A percentile compares a stretch with the other conserved stretches of the same genome.
These are phyloP conservation scores for Athene cunicularia DNA, from an alignment of 2,113 vertebrate genomes.

Conservation along the genomic window DNA sequence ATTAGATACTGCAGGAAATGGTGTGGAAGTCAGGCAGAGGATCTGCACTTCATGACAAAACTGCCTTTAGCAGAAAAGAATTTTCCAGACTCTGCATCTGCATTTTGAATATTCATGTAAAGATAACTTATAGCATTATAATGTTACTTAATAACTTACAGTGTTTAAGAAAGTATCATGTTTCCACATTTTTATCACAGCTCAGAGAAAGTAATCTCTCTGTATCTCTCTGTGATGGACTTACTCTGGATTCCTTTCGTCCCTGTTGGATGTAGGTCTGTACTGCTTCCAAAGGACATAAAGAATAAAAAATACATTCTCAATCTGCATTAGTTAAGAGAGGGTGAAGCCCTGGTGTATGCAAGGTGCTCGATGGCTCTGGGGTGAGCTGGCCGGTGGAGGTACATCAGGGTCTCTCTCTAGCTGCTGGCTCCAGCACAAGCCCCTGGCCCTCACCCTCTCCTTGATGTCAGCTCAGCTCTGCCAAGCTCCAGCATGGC, in stretches of 20 bases:
- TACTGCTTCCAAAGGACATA: not conserved
- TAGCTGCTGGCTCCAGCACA: not conserved
- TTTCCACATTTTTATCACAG: not conserved
- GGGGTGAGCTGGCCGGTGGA: not conserved
- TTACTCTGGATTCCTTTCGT: not conserved
- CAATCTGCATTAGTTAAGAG: not conserved
- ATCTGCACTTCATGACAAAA: not conserved
- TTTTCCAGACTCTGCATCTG: not conserved
- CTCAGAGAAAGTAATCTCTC: not conserved
- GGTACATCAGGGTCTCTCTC: not conserved
- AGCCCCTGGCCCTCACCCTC: not conserved
- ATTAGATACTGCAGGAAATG: not conserved
- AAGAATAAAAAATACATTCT: not conserved
- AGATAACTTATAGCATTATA: not conserved
- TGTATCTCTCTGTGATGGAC: not conserved
- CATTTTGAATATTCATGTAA: not conserved
- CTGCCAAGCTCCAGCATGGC: not conserved
- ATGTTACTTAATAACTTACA: not conserved
- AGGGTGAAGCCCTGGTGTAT: not conserved
- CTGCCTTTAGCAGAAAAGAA: not conserved
- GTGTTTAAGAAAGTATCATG: not conserved
- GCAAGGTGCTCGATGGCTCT: not conserved
- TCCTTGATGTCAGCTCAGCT: not conserved
- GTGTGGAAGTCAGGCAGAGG: not conserved
- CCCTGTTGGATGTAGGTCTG: fast-evolving